Percentiles rank a stretch among this genome's conserved stretches.
phyloP scores from a whole-genome alignment of 2,113 vertebrate species.

The Manacus vitellinus region DNA sequence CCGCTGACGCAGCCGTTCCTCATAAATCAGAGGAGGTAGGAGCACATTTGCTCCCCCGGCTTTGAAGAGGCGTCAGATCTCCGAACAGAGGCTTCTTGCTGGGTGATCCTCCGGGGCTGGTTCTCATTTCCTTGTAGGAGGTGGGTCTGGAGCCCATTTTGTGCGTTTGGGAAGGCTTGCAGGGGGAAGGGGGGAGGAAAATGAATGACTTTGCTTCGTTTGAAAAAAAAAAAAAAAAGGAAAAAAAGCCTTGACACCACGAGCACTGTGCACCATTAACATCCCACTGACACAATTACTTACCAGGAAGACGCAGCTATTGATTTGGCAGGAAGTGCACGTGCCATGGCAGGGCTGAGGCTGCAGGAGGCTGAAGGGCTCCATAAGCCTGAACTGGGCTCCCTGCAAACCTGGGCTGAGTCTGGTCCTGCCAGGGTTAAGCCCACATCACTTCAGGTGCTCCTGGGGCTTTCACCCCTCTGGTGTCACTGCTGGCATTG shows the following conservation, averaged over 20 bases:
- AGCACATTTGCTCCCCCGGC: neutral
- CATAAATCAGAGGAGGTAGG: neutral
- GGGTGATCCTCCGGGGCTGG: conserved; percentile 15
- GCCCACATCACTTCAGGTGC: accelerated
- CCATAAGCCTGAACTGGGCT: accelerated
- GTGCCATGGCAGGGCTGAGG: neutral
- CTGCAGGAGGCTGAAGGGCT: neutral
- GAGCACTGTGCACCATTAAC: neutral
- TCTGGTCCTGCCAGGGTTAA: neutral
- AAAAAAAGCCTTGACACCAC: neutral
- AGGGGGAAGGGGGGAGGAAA: neutral
- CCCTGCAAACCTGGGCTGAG: neutral
- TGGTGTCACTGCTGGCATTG: neutral
- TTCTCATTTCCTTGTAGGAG: conserved; percentile 61
- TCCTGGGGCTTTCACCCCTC: neutral
- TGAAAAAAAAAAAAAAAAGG: neutral
- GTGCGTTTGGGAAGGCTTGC: neutral
- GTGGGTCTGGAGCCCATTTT: conserved; percentile 68
- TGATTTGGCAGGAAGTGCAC: conserved; percentile 1
- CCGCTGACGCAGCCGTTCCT: neutral
- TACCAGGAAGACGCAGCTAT: neutral
- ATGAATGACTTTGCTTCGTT: conserved; percentile 16
- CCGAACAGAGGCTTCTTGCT: neutral
- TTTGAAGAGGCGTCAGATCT: conserved; percentile 49
- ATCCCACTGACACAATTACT: conserved; percentile 18